These are phyloP conservation scores for Seriola rivoliana DNA, from an alignment of 2,113 vertebrate genomes.

Conservation along the genomic window DNA sequence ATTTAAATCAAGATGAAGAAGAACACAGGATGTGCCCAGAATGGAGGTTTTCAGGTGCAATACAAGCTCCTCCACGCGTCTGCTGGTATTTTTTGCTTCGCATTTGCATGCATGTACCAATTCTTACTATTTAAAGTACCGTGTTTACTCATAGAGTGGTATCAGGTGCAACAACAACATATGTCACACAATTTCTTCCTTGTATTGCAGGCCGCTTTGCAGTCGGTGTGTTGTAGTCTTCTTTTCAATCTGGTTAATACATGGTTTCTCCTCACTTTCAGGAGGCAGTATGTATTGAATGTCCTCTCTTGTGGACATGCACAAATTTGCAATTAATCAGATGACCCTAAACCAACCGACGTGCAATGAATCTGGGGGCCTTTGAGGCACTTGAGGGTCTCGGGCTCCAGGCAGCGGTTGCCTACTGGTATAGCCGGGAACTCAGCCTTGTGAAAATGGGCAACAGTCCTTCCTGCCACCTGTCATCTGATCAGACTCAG, in stretches of 20 bases:
- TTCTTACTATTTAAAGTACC: background rate
- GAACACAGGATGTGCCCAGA: background rate
- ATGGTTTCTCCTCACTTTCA: no score
- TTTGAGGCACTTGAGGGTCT: conserved; percentile 4
- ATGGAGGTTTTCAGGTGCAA: background rate
- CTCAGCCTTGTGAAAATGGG: background rate
- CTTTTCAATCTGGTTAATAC: background rate
- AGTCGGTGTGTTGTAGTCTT: background rate
- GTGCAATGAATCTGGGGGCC: conserved; percentile 4
- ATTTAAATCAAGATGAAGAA: background rate
- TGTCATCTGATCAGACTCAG: background rate
- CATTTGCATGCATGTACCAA: background rate
- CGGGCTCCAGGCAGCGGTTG: background rate
- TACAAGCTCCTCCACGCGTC: background rate
- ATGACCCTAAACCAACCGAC: background rate
- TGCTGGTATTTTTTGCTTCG: no score
- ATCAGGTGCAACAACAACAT: background rate
- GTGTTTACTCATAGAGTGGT: background rate
- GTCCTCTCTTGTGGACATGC: conserved; percentile 10
- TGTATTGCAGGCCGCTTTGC: background rate
- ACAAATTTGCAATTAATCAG: background rate
- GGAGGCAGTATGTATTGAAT: background rate
- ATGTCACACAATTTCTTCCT: no score
- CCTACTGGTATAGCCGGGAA: background rate
- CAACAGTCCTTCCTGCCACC: background rate